Evolutionary conservation across 2,797 vertebrate genomes (phyloP).

Genomic region (Carapus acus): DNA sequence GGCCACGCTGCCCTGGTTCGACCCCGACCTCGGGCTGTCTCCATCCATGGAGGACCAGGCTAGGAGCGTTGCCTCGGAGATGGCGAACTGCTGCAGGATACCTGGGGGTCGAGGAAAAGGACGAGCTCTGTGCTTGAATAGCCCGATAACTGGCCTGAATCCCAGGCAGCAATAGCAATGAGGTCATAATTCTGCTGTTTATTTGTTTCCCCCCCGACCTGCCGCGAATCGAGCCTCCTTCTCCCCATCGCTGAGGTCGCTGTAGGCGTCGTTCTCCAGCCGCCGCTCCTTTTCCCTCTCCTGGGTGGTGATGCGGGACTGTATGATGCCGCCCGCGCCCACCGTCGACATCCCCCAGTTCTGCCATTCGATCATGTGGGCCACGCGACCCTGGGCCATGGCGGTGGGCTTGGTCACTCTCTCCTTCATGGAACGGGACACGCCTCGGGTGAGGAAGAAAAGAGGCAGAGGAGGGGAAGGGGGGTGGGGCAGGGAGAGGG

Average conservation of each 20-base stretch:
- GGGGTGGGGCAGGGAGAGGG: constrained; percentile 29
- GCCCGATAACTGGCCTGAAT: constrained; percentile 15
- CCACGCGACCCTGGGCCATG: constrained; percentile 93
- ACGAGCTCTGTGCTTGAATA: constrained; percentile 8
- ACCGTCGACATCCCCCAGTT: constrained; percentile 90
- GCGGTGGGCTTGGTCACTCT: constrained; percentile 95
- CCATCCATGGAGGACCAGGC: constrained; percentile 98
- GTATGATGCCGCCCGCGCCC: constrained; percentile 75
- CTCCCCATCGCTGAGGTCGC: constrained; percentile 95
- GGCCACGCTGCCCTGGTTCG: constrained; percentile 88
- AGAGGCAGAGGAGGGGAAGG: constrained; percentile 20
- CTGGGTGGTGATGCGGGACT: constrained; percentile 78
- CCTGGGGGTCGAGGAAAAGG: constrained; percentile 61
- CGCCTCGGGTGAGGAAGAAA: constrained; percentile 69
- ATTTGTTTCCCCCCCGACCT: constrained; percentile 66
- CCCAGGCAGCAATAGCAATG: too few species aligned
- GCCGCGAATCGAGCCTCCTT: constrained; percentile 96
- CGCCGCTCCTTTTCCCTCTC: constrained; percentile 75
- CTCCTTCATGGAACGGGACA: constrained; percentile 94
- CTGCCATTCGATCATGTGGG: constrained; percentile 99
- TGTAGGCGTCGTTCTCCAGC: constrained; percentile 87
- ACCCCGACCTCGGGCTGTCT: constrained; percentile 89
- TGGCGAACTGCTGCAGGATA: constrained; percentile 95
- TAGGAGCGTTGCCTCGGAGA: constrained; percentile 93
- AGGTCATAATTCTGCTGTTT: constrained; percentile 29